A percentile compares a stretch with the other conserved stretches of the same genome.
Conservation (phyloP, 2,888 invertebrate genomes). For the Monoplex corrugatus region DNA sequence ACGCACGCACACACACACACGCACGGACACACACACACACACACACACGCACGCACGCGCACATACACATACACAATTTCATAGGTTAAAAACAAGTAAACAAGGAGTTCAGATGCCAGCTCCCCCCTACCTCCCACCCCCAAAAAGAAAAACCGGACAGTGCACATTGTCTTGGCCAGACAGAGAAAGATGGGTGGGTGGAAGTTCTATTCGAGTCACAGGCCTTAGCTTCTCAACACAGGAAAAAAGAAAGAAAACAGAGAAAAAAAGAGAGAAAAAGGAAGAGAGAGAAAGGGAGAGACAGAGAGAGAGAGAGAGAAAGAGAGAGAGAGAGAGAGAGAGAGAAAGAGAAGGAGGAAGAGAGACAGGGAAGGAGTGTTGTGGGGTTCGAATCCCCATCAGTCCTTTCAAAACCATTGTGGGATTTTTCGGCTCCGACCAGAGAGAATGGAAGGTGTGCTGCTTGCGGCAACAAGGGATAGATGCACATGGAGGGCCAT, state of each 20-base stretch:
- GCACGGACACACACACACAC: neutral
- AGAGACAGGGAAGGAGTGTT: neutral
- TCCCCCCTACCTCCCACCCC: no score
- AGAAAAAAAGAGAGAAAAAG: slow-evolving; percentile 32
- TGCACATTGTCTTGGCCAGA: neutral
- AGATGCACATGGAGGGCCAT: no score
- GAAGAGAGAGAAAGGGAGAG: slow-evolving; percentile 33
- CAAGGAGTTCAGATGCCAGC: no score
- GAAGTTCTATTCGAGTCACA: no score
- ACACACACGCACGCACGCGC: neutral
- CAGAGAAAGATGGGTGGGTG: neutral
- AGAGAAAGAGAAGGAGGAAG: slow-evolving; percentile 35
- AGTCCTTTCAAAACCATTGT: no score
- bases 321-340: neutral
- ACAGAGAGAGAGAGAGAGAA: slow-evolving; percentile 36
- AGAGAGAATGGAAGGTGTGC: neutral
- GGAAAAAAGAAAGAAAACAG: neutral
- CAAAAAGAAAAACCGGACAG: neutral
- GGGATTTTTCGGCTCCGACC: no score
- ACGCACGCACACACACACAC: neutral
- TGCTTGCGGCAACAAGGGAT: neutral
- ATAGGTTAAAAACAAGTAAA: no score
- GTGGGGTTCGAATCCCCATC: no score
- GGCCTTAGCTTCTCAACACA: no score
- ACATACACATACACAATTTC: neutral